A percentile compares a stretch with the other conserved stretches of the same genome.
Evolutionary conservation across 2,113 vertebrate species (phyloP).

Genomic region (Urocitellus parryii): DNA sequence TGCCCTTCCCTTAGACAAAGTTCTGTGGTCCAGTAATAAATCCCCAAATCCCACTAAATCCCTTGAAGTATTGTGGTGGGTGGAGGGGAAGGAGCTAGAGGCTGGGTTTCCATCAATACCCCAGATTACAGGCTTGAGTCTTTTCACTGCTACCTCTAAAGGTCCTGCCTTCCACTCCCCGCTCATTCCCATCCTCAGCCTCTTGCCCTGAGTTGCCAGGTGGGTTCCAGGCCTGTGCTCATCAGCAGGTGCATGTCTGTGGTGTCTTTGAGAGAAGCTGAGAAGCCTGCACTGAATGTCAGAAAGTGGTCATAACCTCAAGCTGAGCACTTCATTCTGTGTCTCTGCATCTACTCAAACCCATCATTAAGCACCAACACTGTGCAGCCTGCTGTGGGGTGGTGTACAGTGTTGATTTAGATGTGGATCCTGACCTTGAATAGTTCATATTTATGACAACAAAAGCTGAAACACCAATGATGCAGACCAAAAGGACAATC

Average conservation of each 20-base stretch:
- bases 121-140: not conserved
- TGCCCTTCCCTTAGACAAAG: not conserved
- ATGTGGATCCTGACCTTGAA: not conserved
- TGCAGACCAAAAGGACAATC: not conserved
- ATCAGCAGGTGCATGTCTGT: not conserved
- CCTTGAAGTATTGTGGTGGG: not conserved
- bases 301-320: not conserved
- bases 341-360: not conserved
- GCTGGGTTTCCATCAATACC: not conserved
- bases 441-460: not conserved
- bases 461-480: not conserved
- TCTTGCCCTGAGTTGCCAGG: not conserved
- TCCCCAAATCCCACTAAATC: not conserved
- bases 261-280: not conserved
- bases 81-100: not conserved
- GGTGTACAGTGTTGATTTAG: accelerated
- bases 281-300: not conserved
- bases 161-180: not conserved
- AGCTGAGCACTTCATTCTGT: not conserved
- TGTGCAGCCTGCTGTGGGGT: not conserved
- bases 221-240: not conserved
- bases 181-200: not conserved
- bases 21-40: not conserved
- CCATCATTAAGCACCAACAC: not conserved
- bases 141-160: not conserved